Conservation (phyloP, 1,140 invertebrate species). For the Cryptotermes secundus region DNA sequence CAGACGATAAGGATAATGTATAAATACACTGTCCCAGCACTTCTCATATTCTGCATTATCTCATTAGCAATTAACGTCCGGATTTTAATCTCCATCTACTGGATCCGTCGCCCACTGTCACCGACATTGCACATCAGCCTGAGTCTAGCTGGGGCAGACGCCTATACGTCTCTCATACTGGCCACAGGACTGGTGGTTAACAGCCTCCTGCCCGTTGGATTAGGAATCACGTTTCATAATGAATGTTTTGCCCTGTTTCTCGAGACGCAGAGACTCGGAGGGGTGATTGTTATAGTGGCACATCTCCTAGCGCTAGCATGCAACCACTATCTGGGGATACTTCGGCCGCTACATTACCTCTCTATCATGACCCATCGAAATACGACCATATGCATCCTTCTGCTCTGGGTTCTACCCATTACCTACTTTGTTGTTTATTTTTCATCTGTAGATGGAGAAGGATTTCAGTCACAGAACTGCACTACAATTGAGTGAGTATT, state of each 20-base stretch:
- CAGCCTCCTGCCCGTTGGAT: conserved; percentile 47
- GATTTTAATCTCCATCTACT: conserved; percentile 53
- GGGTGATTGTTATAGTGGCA: conserved; percentile 59
- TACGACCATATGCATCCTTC: conserved; percentile 48
- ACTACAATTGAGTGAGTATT: neutral
- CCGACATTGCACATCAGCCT: conserved; percentile 60
- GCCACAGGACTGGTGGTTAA: conserved; percentile 56
- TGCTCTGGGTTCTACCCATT: conserved; percentile 58
- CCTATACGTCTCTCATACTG: conserved; percentile 53
- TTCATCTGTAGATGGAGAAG: conserved; percentile 48
- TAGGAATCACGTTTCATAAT: conserved; percentile 28
- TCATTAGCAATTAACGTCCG: conserved; percentile 54
- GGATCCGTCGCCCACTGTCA: conserved; percentile 56
- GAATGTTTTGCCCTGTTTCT: conserved; percentile 47
- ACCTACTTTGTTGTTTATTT: conserved; percentile 56
- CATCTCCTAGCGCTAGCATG: conserved; percentile 66
- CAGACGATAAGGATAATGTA: conserved; percentile 20
- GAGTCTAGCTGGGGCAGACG: conserved; percentile 60
- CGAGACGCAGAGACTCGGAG: conserved; percentile 56
- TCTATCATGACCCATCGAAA: conserved; percentile 54
- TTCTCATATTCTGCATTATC: conserved; percentile 52
- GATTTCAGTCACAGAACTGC: conserved; percentile 46
- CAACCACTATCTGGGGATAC: conserved; percentile 67
- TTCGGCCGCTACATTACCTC: conserved; percentile 62
- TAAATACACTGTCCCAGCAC: conserved; percentile 39